phyloP scores from a whole-genome alignment of 2,797 vertebrate species.

The Pelobates cultripes region DNA sequence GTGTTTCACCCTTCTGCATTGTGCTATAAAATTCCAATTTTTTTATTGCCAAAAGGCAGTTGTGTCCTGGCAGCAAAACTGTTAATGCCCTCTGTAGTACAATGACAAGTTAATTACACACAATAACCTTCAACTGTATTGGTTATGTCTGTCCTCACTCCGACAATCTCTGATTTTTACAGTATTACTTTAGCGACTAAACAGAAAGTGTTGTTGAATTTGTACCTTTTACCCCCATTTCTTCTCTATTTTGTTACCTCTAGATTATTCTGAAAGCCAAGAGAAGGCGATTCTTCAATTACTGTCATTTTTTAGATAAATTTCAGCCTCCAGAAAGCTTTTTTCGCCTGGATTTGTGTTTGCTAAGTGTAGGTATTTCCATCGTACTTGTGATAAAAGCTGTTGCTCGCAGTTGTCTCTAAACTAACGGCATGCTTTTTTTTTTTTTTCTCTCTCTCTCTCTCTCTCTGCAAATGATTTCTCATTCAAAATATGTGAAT shows the following conservation, averaged over 20 bases:
- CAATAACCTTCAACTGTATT: neutral
- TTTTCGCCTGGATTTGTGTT: conserved; percentile 36
- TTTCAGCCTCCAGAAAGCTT: conserved; percentile 5
- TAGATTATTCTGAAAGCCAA: no score
- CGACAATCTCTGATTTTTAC: no score
- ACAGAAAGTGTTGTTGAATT: no score
- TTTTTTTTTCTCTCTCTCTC: neutral
- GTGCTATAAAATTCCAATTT: neutral
- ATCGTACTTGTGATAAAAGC: conserved; percentile 49
- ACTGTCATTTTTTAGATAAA: conserved; percentile 11
- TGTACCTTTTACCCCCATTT: no score
- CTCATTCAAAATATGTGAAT: conserved; percentile 4
- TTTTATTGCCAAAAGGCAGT: neutral
- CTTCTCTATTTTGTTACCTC: no score
- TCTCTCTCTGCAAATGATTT: conserved; percentile 42
- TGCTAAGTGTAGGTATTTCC: conserved; percentile 43
- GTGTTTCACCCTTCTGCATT: neutral
- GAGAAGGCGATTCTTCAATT: no score
- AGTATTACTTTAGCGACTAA: no score
- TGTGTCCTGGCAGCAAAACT: neutral
- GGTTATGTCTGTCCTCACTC: neutral
- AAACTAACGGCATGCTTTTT: conserved; percentile 41
- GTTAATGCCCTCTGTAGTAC: neutral
- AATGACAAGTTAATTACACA: neutral
- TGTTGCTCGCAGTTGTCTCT: conserved; percentile 52